phyloP scores from a whole-genome alignment of 1,140 invertebrate species.

The Paracyclopina nana region DNA sequence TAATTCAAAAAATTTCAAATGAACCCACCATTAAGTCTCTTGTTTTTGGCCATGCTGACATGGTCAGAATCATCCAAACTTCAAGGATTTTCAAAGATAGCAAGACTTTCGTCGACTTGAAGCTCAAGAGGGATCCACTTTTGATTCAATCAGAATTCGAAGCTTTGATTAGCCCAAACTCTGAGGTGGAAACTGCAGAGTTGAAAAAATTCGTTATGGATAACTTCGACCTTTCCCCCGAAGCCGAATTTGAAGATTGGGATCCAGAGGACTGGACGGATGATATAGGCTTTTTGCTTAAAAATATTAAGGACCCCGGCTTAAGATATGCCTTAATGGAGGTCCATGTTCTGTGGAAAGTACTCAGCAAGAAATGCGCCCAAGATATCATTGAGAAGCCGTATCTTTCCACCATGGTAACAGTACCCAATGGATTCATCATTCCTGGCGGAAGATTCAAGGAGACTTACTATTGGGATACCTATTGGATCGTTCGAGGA shows the following conservation, averaged over 20 bases:
- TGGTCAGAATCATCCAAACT: too few relatives aligned
- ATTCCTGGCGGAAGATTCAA: conserved; percentile 71
- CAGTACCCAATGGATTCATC: conserved; percentile 69
- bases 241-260: background rate
- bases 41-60: too few relatives aligned
- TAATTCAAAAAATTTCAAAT: too few relatives aligned
- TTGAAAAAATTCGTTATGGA: background rate
- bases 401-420: conserved; percentile 40
- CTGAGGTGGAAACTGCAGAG: too few relatives aligned
- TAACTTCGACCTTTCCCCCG: background rate
- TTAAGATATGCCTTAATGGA: conserved; percentile 11
- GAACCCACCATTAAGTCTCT: too few relatives aligned
- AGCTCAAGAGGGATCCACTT: background rate
- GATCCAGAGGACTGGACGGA: background rate
- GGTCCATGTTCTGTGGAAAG: conserved; percentile 48
- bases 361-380: conserved; percentile 59
- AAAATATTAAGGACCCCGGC: background rate
- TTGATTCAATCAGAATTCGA: background rate
- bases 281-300: background rate
- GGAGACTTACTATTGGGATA: conserved; percentile 89
- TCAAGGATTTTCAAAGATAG: conserved; percentile 1
- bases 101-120: conserved; percentile 1
- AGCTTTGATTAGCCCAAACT: background rate
- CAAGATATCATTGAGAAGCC: conserved; percentile 47
- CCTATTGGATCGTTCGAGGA: conserved; percentile 78